phyloP scores from a whole-genome alignment of 2,888 invertebrate genomes.

The Thysanoteuthis rhombus region DNA sequence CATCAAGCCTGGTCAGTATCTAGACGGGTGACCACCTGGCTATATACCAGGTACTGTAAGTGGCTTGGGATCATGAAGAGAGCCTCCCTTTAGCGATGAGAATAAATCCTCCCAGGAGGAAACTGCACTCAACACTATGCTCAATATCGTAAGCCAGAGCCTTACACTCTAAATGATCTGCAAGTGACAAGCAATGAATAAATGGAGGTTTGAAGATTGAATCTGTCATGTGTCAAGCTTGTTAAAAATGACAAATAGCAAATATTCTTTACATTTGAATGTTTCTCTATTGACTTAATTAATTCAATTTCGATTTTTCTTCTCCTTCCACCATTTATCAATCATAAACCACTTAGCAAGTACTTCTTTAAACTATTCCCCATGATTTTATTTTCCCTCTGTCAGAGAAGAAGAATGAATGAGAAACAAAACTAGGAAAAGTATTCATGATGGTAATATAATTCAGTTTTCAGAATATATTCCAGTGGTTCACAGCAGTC shows the following conservation, averaged over 20 bases:
- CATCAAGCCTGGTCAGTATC: too few relatives aligned
- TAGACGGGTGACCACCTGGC: too few relatives aligned
- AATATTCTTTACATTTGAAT: neutral
- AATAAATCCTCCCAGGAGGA: too few relatives aligned
- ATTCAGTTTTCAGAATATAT: neutral
- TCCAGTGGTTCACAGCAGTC: neutral
- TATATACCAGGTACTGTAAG: too few relatives aligned
- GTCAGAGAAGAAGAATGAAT: neutral
- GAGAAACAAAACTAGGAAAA: neutral
- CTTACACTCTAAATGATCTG: too few relatives aligned
- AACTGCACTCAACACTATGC: too few relatives aligned
- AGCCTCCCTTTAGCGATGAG: too few relatives aligned
- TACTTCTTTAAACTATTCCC: neutral
- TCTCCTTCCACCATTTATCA: neutral
- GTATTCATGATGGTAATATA: neutral
- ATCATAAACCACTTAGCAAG: neutral
- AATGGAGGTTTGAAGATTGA: neutral
- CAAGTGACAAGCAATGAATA: too few relatives aligned
- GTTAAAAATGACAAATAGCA: neutral
- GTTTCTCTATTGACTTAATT: neutral
- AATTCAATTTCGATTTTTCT: neutral
- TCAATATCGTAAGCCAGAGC: too few relatives aligned
- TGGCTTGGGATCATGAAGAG: too few relatives aligned
- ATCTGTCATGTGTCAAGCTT: neutral
- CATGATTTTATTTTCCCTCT: neutral